Base-by-base conservation (phyloP, 2,888 invertebrate species). In the Calameuta pallipes region DNA sequence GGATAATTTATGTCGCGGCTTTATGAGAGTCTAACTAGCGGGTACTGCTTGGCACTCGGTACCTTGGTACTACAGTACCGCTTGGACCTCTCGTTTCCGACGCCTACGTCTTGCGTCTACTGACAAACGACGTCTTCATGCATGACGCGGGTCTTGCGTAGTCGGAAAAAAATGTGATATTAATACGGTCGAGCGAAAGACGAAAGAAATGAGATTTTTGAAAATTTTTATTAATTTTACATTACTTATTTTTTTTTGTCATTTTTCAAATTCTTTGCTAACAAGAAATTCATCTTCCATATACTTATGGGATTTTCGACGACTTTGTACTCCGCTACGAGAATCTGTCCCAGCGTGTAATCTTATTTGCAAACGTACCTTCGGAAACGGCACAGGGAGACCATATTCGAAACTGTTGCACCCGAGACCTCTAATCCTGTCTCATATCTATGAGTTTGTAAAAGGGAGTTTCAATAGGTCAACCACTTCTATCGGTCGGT, bases 1-100 rank as follows among this genome's bases (percentile, higher is more conserved):
- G 82, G 86, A 87, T 91, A 90, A 91, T 91, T 91, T 91, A 91
- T 88, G 89, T 88, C 88, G 86, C 86, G 85, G 84, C 87, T 91
- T 91, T 91, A 91, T 86, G 91, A 88, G 89, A 87, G 89, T 87
- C 89, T 91, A 91, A 91, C 91, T 88, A 91, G 91, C 88, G 90
- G 91, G 89, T 91, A 87, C 86, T 85, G 36, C 79, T 77, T 82
- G 82, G 83, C 82, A 83, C 79, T 84, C 78, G 82, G 84, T 82
- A 81, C 83, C 79, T 84, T 78, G 82, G 84, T 82, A 81, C 83
- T 68, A 13, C 83, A 80, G 77, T 70, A 68, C 81, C 79, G 75
- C 79, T 78, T 81, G 78, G 76, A 23, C 79, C 78, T 80, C 83
- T 80, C 82, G 82, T 82, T 83, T 81, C 82, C 82, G 83, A 87